phyloP scores from a whole-genome alignment of 2,113 vertebrate genomes.

The Ophthalmolycus amberensis region DNA sequence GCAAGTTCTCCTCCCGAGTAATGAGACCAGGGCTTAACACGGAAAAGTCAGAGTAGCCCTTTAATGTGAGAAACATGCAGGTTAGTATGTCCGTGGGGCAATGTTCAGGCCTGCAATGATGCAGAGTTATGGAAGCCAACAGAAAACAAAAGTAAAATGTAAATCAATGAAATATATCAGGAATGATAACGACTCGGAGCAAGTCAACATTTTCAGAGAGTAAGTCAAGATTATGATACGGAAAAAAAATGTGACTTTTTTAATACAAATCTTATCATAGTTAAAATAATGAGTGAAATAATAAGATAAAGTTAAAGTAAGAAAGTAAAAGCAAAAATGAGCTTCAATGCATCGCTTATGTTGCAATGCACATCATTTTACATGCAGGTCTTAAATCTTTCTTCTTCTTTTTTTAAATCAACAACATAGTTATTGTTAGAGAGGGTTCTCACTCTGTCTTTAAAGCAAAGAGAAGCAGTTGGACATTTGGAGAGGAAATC shows the following conservation, averaged over 20 bases:
- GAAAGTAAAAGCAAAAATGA: no score
- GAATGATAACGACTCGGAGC: not conserved
- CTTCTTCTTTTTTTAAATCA: not conserved
- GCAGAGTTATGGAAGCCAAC: not conserved
- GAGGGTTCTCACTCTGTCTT: no score
- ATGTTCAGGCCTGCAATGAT: not conserved
- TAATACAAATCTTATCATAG: not conserved
- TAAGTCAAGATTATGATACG: not conserved
- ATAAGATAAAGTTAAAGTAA: no score
- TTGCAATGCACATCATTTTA: no score
- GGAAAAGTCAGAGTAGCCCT: slow-evolving; percentile 1
- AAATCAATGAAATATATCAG: not conserved
- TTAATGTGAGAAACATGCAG: slow-evolving; percentile 1
- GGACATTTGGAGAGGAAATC: not conserved
- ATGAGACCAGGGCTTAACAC: not conserved
- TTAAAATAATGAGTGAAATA: not conserved
- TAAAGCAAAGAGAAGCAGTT: not conserved
- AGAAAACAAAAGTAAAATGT: not conserved
- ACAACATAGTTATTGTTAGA: not conserved
- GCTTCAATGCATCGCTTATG: no score
- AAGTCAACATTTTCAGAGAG: not conserved
- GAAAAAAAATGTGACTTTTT: not conserved
- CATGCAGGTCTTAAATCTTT: no score
- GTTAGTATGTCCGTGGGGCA: not conserved
- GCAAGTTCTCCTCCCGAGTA: not conserved